Evolutionary conservation across 2,888 invertebrate genomes (phyloP).

Genomic region (Icerya purchasi): DNA sequence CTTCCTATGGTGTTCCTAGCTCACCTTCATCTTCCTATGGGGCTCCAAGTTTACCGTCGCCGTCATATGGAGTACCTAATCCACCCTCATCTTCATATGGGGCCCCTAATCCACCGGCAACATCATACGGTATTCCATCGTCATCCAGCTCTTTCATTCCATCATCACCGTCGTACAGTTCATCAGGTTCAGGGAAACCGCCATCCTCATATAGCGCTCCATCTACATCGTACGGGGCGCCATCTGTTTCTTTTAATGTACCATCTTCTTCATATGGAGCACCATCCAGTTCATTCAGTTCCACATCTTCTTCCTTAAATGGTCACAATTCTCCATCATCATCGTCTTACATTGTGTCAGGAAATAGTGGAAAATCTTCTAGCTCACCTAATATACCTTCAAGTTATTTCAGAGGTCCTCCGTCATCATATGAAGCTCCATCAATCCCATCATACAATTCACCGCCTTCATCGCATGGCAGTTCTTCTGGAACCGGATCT

Average conservation of each 20-base stretch:
- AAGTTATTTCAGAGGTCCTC: conserved; percentile 8
- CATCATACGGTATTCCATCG: conserved; percentile 24
- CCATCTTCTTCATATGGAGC: conserved; percentile 7
- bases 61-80: conserved; percentile 10
- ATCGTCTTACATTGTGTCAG: conserved; percentile 14
- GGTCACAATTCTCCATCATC: conserved; percentile 4
- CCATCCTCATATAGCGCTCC: conserved; percentile 9
- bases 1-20: conserved; percentile 16
- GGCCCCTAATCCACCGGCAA: conserved; percentile 3
- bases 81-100: conserved; percentile 3
- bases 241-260: conserved; percentile 16
- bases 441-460: conserved; percentile 2
- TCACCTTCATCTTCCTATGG: conserved; percentile 22
- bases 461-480: not conserved
- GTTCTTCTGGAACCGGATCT: conserved; percentile 6
- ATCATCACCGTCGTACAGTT: conserved; percentile 15
- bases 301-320: conserved; percentile 10
- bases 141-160: conserved; percentile 16
- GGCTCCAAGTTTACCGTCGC: conserved; percentile 5
- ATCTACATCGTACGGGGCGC: conserved; percentile 16
- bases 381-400: conserved; percentile 1
- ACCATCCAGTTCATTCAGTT: not conserved
- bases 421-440: conserved; percentile 9
- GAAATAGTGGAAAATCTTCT: conserved; percentile 14
- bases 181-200: conserved; percentile 6